phyloP scores from a whole-genome alignment of 2,113 vertebrate genomes.

The Scortum barcoo region DNA sequence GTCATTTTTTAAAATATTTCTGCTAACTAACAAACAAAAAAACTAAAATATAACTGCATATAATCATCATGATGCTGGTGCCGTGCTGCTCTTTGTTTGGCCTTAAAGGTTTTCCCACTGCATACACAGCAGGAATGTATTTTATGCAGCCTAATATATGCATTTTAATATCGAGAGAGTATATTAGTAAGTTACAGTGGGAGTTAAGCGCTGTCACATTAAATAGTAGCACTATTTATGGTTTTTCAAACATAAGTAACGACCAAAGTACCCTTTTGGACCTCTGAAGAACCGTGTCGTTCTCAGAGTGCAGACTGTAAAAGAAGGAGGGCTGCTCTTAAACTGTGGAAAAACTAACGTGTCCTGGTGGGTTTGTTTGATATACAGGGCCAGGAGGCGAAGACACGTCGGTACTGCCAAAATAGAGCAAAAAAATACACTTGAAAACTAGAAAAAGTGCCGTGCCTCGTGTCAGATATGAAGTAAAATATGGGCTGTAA shows the following conservation, averaged over 20 bases:
- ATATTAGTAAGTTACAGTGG: neutral
- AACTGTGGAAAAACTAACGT: conserved; percentile 51
- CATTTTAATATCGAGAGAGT: neutral
- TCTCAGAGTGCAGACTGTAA: conserved; percentile 35
- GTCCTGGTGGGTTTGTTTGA: conserved; percentile 55
- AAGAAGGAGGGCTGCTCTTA: conserved; percentile 14
- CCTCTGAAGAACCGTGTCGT: conserved; percentile 6
- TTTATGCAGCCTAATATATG: neutral
- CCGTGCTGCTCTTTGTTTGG: neutral
- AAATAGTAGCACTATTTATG: neutral
- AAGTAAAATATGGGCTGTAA: neutral
- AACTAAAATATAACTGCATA: neutral
- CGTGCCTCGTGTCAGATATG: neutral
- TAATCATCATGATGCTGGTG: neutral
- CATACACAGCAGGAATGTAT: neutral
- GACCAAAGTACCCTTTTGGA: conserved; percentile 9
- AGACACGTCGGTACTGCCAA: conserved; percentile 10
- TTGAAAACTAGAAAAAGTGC: neutral
- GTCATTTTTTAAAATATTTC: neutral
- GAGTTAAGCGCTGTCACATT: neutral
- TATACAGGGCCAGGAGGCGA: conserved; percentile 23
- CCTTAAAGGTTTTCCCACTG: neutral
- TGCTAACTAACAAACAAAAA: neutral
- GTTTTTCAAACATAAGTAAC: neutral
- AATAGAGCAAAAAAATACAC: conserved; percentile 32